These are phyloP conservation scores for Anabas testudineus DNA, from an alignment of 2,797 vertebrate species.

Conservation along the genomic window DNA sequence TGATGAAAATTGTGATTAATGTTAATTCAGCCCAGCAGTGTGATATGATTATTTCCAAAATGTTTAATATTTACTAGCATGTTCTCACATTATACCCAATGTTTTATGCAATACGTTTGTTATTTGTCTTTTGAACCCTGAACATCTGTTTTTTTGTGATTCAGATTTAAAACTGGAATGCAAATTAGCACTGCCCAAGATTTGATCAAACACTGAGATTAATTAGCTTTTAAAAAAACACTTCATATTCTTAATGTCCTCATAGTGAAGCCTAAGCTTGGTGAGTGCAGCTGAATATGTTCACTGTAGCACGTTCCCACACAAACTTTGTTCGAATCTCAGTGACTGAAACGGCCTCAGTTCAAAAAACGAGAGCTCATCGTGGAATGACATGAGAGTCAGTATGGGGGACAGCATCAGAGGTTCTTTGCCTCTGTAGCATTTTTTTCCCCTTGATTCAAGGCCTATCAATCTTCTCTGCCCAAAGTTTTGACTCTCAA, in stretches of 20 bases:
- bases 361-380: constrained; percentile 34
- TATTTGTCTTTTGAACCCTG: too few species aligned
- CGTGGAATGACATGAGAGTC: constrained; percentile 28
- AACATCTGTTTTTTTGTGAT: background rate
- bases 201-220: constrained; percentile 18
- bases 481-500: constrained; percentile 51
- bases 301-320: constrained; percentile 17
- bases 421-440: constrained; percentile 17
- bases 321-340: constrained; percentile 10
- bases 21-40: too few species aligned
- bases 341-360: constrained; percentile 20
- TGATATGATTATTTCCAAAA: too few species aligned
- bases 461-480: constrained; percentile 59
- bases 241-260: constrained; percentile 15
- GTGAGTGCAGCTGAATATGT: constrained; percentile 13
- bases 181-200: background rate
- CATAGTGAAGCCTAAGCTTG: background rate
- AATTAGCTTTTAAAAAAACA: constrained; percentile 11
- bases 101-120: too few species aligned
- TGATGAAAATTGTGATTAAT: background rate
- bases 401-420: constrained; percentile 25
- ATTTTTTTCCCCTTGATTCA: constrained; percentile 13
- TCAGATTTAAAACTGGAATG: constrained; percentile 15
- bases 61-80: too few species aligned
- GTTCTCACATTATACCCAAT: too few species aligned